Percentiles rank a stretch among this genome's conserved stretches.
phyloP scores from a whole-genome alignment of 2,113 vertebrate genomes.

The Leptocoma aspasia region DNA sequence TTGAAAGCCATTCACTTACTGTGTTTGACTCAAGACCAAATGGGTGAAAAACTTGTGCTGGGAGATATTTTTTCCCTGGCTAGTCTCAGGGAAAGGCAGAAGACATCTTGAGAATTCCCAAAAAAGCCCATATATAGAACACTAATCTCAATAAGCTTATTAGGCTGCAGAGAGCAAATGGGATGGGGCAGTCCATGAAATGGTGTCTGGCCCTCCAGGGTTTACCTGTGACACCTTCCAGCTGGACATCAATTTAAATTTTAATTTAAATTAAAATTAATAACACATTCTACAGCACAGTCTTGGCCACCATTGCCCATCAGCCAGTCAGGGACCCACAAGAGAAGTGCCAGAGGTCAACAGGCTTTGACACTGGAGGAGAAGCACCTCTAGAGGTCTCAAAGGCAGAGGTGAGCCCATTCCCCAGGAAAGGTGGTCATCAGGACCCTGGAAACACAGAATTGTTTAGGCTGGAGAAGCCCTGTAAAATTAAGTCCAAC shows the following conservation, averaged over 20 bases:
- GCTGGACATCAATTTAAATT: not conserved
- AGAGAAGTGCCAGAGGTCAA: not conserved
- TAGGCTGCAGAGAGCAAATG: not conserved
- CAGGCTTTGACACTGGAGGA: not conserved
- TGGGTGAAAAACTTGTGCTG: not conserved
- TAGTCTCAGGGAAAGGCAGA: not conserved
- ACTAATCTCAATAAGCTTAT: not conserved
- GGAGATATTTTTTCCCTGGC: not conserved
- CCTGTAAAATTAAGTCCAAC: not conserved
- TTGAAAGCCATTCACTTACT: not conserved
- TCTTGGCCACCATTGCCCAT: fast-evolving
- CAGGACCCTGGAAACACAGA: not conserved
- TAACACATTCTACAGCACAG: not conserved
- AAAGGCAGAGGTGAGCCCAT: not conserved
- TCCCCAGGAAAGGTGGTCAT: not conserved
- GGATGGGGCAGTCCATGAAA: not conserved
- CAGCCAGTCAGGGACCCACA: not conserved
- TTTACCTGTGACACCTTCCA: not conserved
- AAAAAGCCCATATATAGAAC: not conserved
- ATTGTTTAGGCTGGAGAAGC: not conserved
- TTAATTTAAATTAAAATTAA: not conserved
- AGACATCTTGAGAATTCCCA: not conserved
- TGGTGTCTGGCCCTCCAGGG: not conserved
- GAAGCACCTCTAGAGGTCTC: not conserved
- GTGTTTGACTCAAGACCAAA: not conserved